Percentiles rank a stretch among this genome's conserved stretches.
Evolutionary conservation across 1,140 invertebrate genomes (phyloP).

Genomic region (Pachyrhynchus sulphureomaculatus): DNA sequence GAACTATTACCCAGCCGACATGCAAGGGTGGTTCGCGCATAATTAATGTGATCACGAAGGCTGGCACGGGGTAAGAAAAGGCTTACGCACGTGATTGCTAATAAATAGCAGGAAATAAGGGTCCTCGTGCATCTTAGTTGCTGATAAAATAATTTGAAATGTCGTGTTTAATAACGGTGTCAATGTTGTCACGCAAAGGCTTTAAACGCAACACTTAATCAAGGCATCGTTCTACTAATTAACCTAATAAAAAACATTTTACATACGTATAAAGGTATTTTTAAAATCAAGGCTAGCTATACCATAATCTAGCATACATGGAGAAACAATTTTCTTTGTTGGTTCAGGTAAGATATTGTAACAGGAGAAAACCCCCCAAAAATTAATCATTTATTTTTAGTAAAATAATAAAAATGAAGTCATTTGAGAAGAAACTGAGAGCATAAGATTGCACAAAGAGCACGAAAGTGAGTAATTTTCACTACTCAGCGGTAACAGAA

Average conservation of each 20-base stretch:
- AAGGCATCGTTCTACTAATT: conserved; percentile 33
- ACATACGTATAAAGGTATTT: not conserved
- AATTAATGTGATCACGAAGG: conserved; percentile 51
- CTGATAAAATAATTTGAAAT: conserved; percentile 53
- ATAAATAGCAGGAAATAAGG: conserved; percentile 53
- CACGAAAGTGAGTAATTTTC: no score
- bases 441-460: no score
- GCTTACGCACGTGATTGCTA: conserved; percentile 51
- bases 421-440: no score
- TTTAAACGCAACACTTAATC: conserved; percentile 44
- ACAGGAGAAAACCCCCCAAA: no score
- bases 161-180: conserved; percentile 52
- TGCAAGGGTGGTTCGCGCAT: conserved; percentile 48
- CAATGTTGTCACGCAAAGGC: conserved; percentile 38
- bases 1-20: conserved; percentile 31
- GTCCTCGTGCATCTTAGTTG: conserved; percentile 49
- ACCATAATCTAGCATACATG: not conserved
- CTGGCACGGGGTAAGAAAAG: conserved; percentile 50
- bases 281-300: not conserved
- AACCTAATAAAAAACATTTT: conserved; percentile 16
- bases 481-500: no score
- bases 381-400: no score
- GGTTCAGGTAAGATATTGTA: no score
- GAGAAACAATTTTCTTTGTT: no score
- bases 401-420: no score